Conservation (phyloP, 2,888 invertebrate species). For the Willowsia nigromaculata region DNA sequence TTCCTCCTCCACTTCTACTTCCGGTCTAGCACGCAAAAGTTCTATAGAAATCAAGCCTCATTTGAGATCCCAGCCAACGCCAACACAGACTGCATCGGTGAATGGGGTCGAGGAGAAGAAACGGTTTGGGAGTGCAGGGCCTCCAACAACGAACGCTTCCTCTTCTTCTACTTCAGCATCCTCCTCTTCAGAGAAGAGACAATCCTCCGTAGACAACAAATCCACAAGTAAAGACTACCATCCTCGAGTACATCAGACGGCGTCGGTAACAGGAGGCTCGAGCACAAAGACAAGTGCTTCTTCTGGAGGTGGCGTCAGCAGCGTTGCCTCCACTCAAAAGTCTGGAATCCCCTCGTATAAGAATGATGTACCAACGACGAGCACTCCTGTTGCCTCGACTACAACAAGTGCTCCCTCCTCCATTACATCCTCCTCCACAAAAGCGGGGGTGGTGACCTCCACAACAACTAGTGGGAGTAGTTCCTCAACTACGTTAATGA, state of each 20-base stretch:
- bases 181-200: slow-evolving; percentile 50
- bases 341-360: slow-evolving; percentile 53
- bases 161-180: neutral
- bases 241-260: slow-evolving; percentile 39
- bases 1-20: no score
- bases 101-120: slow-evolving; percentile 69
- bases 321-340: neutral
- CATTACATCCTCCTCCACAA: neutral
- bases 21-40: slow-evolving; percentile 73
- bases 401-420: neutral
- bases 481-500: no score
- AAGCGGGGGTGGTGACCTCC: no score
- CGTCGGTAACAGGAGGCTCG: neutral
- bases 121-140: neutral
- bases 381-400: neutral
- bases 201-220: slow-evolving; percentile 63
- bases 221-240: slow-evolving; percentile 22
- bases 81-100: slow-evolving; percentile 40
- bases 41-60: slow-evolving; percentile 73
- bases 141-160: neutral
- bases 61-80: slow-evolving; percentile 51
- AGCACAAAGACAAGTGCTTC: neutral
- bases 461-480: no score
- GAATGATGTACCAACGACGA: slow-evolving; percentile 22
- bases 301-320: neutral